Base-by-base conservation (phyloP, 2,113 vertebrate species). In the Dasyprocta punctata region DNA sequence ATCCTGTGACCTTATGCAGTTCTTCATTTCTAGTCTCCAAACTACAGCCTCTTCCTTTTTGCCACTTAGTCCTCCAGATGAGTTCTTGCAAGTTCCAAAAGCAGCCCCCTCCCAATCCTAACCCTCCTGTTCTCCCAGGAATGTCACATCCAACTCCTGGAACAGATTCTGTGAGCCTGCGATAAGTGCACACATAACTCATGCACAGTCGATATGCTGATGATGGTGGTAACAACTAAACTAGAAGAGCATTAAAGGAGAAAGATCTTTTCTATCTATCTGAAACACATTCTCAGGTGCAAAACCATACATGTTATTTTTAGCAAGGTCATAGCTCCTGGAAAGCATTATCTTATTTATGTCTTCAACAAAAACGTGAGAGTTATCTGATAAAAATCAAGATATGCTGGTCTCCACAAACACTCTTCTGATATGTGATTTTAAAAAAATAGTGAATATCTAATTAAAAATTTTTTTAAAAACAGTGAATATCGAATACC, bases 401-500 rank as follows among this genome's bases (percentile, higher is more conserved):
- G 58, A 78, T 88, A 63, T 83, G 2, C 61, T 92, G 56, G 49
- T 38, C 73, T 92, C 49, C 52, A 92, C 44, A 77, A 86, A 71
- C 36, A 16, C 7, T 41, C 83, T 84, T 87, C 77, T 90, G 56
- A 90, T 49, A 60, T 77, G 30, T 56, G 77, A 41, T 94, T 86
- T 86, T 14, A 36, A 41, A 61, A 94, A 17, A 65, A 95, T 12
- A 22, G 78, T 97, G 94, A 92, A 4, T 94, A 94, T 90, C 89
- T 95, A 90, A 96, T 95, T 87, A n/a, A n/a, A n/a, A n/a, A n/a
- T n/a, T n/a, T n/a, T n/a, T n/a, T n/a, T n/a, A 61, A 94, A 17
- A 65, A 95, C 10, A 22, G 78, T 97, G 94, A 92, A 4, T 94
- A 94, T 90, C 89, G 95, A 90, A 96, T 95, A 86, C 85, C 54